These are phyloP conservation scores for Tachyglossus aculeatus DNA, from an alignment of 2,797 vertebrate species.

Conservation along the genomic window DNA sequence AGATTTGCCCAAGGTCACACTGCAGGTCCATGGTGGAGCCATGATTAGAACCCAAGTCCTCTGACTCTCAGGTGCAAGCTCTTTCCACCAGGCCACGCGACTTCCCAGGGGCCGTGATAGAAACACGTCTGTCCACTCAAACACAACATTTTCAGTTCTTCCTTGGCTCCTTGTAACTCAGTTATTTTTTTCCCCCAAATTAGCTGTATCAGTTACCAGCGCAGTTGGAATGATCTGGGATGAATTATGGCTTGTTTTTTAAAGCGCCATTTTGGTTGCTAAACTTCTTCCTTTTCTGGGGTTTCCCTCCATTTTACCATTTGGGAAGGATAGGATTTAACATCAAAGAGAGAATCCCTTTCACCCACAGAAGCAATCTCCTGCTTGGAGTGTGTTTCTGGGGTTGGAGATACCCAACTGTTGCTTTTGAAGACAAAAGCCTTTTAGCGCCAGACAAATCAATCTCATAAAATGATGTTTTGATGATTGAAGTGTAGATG, in stretches of 20 bases:
- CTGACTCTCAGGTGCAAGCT: not conserved
- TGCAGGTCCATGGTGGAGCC: no score
- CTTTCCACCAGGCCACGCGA: not conserved
- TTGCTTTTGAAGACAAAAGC: not conserved
- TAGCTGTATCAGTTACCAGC: no score
- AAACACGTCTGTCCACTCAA: no score
- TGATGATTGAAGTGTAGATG: not conserved
- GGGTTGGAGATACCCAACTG: not conserved
- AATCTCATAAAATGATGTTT: not conserved
- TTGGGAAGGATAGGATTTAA: slow-evolving; percentile 36
- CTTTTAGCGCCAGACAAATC: not conserved
- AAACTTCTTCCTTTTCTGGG: not conserved
- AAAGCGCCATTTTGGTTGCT: slow-evolving; percentile 18
- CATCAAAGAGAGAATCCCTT: slow-evolving; percentile 1
- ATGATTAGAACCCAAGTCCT: no score
- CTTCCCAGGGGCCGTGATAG: no score
- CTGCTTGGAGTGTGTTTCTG: slow-evolving; percentile 40
- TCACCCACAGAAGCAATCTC: slow-evolving; percentile 44
- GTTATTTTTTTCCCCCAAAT: no score
- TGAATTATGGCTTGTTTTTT: slow-evolving; percentile 44
- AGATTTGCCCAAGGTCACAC: no score
- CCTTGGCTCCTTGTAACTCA: no score
- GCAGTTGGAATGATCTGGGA: slow-evolving; percentile 41
- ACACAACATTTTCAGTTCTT: no score
- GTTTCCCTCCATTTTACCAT: not conserved